A percentile compares a stretch with the other conserved stretches of the same genome.
Evolutionary conservation across 2,113 vertebrate species (phyloP).

Genomic region (Otis tarda): DNA sequence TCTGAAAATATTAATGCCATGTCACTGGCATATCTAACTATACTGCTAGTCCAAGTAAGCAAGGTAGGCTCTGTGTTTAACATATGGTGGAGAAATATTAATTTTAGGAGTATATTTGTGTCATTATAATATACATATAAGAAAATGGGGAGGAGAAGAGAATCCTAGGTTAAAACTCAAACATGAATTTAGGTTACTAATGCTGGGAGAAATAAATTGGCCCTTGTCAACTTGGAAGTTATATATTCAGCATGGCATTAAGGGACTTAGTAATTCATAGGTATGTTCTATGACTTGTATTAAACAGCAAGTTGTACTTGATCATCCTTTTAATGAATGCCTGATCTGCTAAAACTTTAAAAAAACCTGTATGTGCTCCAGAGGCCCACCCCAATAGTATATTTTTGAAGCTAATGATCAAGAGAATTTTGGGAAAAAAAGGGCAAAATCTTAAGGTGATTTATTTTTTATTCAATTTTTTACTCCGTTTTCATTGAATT

Average conservation of each 20-base stretch:
- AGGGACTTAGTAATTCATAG: not conserved
- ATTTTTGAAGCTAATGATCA: not conserved
- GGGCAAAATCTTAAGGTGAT: not conserved
- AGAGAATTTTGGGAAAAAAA: not conserved
- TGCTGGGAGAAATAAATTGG: not conserved
- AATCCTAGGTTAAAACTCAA: not conserved
- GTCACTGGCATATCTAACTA: not conserved
- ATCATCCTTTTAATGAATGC: not conserved
- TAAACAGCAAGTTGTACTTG: not conserved
- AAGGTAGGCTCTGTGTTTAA: not conserved
- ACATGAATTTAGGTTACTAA: not conserved
- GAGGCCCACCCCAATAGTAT: fast-evolving
- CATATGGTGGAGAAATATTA: not conserved
- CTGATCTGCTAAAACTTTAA: not conserved
- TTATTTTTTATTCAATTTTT: not conserved
- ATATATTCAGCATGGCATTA: not conserved
- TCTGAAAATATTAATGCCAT: not conserved
- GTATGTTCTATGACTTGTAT: not conserved
- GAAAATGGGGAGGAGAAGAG: not conserved
- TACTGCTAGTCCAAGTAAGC: not conserved
- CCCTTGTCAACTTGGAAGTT: not conserved
- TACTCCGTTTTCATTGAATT: not conserved
- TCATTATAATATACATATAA: not conserved
- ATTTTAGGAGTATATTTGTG: not conserved
- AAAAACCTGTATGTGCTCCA: not conserved